Evolutionary conservation across 2,888 invertebrate genomes (phyloP).

Genomic region (Pherbina coryleti): DNA sequence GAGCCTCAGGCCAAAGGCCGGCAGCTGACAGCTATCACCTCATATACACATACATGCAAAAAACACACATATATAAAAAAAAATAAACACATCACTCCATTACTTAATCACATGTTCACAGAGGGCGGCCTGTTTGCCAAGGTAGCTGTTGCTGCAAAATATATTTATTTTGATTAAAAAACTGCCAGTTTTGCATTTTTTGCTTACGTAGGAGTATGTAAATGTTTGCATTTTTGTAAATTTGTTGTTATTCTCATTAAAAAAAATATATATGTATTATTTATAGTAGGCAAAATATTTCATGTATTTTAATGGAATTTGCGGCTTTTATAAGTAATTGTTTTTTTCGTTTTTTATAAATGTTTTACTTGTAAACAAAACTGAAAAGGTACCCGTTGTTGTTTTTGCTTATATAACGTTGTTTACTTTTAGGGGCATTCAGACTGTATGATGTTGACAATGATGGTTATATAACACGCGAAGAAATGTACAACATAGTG

Average conservation of each 20-base stretch:
- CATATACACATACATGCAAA: no score
- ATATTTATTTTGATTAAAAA: no score
- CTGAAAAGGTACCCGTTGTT: not conserved
- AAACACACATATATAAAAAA: no score
- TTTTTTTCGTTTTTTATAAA: slow-evolving; percentile 4
- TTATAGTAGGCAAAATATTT: not conserved
- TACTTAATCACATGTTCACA: no score
- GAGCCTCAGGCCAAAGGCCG: no score
- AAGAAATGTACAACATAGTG: slow-evolving; percentile 97
- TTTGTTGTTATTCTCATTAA: not conserved
- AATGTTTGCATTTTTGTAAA: not conserved
- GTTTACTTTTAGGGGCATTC: slow-evolving; percentile 85
- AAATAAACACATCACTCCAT: no score
- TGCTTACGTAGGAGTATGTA: not conserved
- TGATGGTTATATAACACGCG: slow-evolving; percentile 94
- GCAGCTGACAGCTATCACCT: no score
- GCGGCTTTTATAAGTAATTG: not conserved
- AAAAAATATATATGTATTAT: not conserved
- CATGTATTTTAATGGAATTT: not conserved
- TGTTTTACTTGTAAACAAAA: not conserved
- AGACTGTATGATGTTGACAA: slow-evolving; percentile 95
- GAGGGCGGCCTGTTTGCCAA: no score
- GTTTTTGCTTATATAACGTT: not conserved
- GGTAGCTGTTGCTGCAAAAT: no score
- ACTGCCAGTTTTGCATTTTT: not conserved